Base-by-base conservation (phyloP, 2,113 vertebrate genomes). In the Ciconia maguari region DNA sequence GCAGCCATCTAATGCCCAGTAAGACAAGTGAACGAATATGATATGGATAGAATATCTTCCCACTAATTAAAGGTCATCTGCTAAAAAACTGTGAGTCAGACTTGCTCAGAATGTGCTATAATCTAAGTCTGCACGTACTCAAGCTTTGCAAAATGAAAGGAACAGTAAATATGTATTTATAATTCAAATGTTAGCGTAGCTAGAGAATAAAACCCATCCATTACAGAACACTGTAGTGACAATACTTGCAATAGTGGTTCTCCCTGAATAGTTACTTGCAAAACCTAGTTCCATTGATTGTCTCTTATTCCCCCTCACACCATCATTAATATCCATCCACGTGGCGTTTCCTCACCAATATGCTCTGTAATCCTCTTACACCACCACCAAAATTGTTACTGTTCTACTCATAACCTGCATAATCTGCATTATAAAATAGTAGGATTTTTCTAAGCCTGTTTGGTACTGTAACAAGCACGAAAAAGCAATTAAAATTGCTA, bases 41-140 rank as follows among this genome's bases (percentile, higher is more conserved):
- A 98, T 97, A 98, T 87, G 93, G 91, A 96, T 91, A 97, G 91
- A 97, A 95, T 97, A 97, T 94, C 93, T 97, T 95, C 91, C 95
- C 71, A 84, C 92, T 98, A 98, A 98, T 97, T 98, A 98, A 98
- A 98, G 96, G 95, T 98, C 97, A 98, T 97, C 93, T 95, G 82
- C 71, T 94, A 94, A 97, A 97, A 97, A 97, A 93, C 90, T 57
- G 58, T 11, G 55, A 70, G 85, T 78, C 93, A 83, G 76, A 36
- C 92, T 91, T 91, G 60, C 93, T 97, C 92, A 66, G 62, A 74
- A 69, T 36, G 24, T 46, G 52, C 61, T 70, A 11, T 57, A 92
- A 66, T 29, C 80, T 44, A 46, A 83, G 46, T n/a, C 87, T 75
- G 51, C 46, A 89, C 58, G n/a, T 36, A 44, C 36, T 42, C 16